Conservation (phyloP, 2,113 vertebrate species). For the Malaclemys terrapin region DNA sequence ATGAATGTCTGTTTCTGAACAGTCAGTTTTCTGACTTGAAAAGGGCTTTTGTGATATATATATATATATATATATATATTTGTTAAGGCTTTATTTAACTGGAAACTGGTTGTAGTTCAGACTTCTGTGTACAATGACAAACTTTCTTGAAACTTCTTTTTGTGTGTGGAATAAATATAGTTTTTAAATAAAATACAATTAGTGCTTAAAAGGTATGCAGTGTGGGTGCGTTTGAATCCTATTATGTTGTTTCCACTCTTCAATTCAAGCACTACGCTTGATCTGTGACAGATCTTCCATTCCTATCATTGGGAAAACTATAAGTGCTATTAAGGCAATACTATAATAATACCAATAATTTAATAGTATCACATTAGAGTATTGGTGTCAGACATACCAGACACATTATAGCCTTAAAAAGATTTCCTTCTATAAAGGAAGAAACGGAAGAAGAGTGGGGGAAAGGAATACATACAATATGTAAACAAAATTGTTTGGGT, state of each 20-base stretch:
- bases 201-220: not conserved
- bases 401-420: not conserved
- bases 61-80: no score
- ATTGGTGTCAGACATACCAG: not conserved
- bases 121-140: not conserved
- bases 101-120: not conserved
- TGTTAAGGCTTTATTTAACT: not conserved
- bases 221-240: not conserved
- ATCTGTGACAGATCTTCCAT: not conserved
- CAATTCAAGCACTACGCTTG: not conserved
- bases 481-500: not conserved
- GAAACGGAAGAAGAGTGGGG: fast-evolving
- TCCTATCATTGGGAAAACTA: not conserved
- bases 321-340: not conserved
- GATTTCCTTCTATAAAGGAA: not conserved
- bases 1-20: not conserved
- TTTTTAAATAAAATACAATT: not conserved
- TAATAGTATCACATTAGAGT: not conserved
- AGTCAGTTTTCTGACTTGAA: not conserved
- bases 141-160: not conserved
- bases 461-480: not conserved
- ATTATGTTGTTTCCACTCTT: not conserved
- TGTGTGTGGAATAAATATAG: not conserved
- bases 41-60: not conserved
- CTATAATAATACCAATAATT: no score